A percentile compares a stretch with the other conserved stretches of the same genome.
Evolutionary conservation across 2,888 invertebrate genomes (phyloP).

Genomic region (Prosapia bicincta): DNA sequence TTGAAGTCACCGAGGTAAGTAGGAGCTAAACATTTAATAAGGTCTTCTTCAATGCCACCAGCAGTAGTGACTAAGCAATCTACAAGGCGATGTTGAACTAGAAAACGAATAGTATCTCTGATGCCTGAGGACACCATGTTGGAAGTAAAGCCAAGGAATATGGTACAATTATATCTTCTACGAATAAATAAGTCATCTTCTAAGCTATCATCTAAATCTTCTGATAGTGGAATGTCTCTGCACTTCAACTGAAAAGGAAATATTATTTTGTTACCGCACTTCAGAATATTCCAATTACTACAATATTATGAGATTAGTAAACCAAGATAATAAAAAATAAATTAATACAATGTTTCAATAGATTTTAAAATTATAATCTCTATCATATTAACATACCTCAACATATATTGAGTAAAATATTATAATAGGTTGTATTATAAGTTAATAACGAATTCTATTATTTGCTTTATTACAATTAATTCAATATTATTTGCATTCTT

Average conservation of each 20-base stretch:
- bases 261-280: no score
- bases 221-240: slow-evolving; percentile 63
- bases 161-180: slow-evolving; percentile 79
- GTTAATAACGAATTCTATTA: no score
- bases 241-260: slow-evolving; percentile 57
- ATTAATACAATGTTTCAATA: no score
- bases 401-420: no score
- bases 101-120: slow-evolving; percentile 84
- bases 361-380: no score
- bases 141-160: slow-evolving; percentile 96
- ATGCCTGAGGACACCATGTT: slow-evolving; percentile 96
- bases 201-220: slow-evolving; percentile 61
- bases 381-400: no score
- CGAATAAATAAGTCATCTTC: slow-evolving; percentile 78
- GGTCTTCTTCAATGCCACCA: slow-evolving; percentile 97
- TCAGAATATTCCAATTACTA: no score
- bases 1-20: slow-evolving; percentile 91
- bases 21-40: slow-evolving; percentile 96
- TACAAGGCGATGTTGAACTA: slow-evolving; percentile 80
- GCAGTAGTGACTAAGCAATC: slow-evolving; percentile 98
- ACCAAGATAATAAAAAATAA: no score
- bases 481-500: no score
- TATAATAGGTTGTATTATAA: no score
- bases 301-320: no score
- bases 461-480: no score